Evolutionary conservation across 2,888 invertebrate genomes (phyloP).

Genomic region (Rhyacophila evoluta): DNA sequence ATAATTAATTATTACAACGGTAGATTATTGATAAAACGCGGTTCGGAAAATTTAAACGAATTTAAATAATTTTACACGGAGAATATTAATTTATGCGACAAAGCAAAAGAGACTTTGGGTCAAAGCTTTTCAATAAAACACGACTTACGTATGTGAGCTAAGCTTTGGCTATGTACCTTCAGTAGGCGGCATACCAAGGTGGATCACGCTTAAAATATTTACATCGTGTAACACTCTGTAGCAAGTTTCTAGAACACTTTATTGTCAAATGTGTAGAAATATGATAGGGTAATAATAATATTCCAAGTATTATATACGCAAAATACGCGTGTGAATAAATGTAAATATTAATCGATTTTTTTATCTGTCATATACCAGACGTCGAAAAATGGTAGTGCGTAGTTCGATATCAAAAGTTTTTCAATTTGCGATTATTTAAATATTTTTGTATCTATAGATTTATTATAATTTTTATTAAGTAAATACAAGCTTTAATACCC

Average conservation of each 20-base stretch:
- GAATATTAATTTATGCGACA: conserved; percentile 9
- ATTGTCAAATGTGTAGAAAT: background rate
- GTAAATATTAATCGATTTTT: too few species aligned
- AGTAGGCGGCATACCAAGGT: background rate
- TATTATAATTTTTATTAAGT: too few species aligned
- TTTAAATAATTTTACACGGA: background rate
- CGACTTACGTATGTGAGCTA: background rate
- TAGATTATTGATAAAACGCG: background rate
- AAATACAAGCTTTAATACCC: too few species aligned
- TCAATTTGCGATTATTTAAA: too few species aligned
- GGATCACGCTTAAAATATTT: conserved; percentile 12
- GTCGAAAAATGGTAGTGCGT: too few species aligned
- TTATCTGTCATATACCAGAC: too few species aligned
- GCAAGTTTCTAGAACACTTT: too few species aligned
- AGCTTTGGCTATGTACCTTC: background rate
- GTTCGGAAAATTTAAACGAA: background rate
- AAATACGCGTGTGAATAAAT: too few species aligned
- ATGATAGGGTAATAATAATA: background rate
- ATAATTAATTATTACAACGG: background rate
- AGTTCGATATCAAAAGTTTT: too few species aligned
- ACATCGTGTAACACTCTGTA: background rate
- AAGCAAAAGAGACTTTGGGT: conserved; percentile 7
- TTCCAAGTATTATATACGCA: too few species aligned
- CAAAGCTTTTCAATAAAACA: conserved; percentile 9
- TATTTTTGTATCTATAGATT: too few species aligned